A percentile compares a stretch with the other conserved stretches of the same genome.
Conservation (phyloP, 1,140 invertebrate species). For the Leptoteleia sp. region DNA sequence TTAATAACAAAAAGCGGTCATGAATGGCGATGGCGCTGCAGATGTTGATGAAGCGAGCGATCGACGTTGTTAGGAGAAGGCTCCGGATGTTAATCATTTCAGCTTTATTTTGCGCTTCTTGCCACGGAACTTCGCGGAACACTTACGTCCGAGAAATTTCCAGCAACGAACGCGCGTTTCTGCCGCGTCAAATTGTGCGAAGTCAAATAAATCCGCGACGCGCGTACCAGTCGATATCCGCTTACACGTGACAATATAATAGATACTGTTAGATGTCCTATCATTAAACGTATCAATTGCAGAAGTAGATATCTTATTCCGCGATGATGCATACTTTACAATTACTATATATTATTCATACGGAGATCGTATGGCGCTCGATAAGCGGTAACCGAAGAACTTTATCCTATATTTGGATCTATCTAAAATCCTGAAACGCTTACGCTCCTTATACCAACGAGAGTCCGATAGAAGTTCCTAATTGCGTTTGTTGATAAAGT, state of each 20-base stretch:
- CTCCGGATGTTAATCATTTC: background rate
- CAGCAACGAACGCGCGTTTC: no score
- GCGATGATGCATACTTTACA: conserved; percentile 3
- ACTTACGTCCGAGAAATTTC: no score
- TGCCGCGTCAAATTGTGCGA: no score
- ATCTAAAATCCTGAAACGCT: background rate
- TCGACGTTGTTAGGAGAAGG: background rate
- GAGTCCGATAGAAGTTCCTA: background rate
- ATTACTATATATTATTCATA: conserved; percentile 8
- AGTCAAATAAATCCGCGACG: no score
- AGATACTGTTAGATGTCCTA: conserved; percentile 8
- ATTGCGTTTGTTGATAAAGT: conserved; percentile 10
- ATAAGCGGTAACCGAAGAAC: conserved; percentile 2
- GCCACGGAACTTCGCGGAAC: no score
- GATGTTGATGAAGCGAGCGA: background rate
- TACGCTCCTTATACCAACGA: background rate
- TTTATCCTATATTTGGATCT: conserved; percentile 7
- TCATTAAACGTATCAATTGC: conserved; percentile 22
- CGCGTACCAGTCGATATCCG: background rate
- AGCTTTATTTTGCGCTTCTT: background rate
- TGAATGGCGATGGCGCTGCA: conserved; percentile 6
- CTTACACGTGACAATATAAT: conserved; percentile 16
- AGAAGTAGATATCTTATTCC: conserved; percentile 15
- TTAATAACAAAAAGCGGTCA: conserved; percentile 22
- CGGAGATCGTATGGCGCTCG: background rate